Evolutionary conservation across 2,797 vertebrate species (phyloP).

Genomic region (Diglossa cyanea): DNA sequence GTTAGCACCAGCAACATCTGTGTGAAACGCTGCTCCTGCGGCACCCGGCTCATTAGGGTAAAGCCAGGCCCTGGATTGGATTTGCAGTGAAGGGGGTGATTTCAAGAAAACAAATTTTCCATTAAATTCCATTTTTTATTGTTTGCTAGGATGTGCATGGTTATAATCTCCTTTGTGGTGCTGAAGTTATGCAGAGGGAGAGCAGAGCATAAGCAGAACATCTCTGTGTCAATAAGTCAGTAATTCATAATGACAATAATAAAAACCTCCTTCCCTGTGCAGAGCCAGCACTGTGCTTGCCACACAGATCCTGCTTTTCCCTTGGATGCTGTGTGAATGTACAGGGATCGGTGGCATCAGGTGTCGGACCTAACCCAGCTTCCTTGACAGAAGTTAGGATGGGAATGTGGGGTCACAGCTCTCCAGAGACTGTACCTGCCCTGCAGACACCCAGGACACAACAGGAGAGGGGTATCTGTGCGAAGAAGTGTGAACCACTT

Average conservation of each 20-base stretch:
- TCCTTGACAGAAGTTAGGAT: neutral
- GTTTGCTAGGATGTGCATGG: neutral
- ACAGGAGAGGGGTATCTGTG: neutral
- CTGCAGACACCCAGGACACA: neutral
- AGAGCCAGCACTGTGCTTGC: neutral
- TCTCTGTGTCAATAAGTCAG: neutral
- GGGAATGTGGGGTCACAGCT: neutral
- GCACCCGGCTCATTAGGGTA: neutral
- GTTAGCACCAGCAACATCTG: conserved; percentile 53
- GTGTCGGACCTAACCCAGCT: neutral
- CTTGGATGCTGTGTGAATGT: neutral
- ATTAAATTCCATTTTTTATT: neutral
- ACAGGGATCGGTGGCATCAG: rapidly evolving
- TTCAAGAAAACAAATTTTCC: neutral
- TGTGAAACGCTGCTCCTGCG: neutral
- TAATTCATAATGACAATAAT: neutral
- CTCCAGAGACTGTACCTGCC: neutral
- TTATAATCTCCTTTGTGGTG: neutral
- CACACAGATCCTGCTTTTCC: neutral
- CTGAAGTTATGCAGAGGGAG: neutral
- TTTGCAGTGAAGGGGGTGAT: neutral
- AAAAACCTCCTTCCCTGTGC: neutral
- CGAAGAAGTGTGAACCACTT: neutral
- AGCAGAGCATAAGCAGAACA: neutral
- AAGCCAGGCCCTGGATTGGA: neutral